These are phyloP conservation scores for Myotis findleyi DNA, from an alignment of 2,797 vertebrate genomes.

Conservation along the genomic window DNA sequence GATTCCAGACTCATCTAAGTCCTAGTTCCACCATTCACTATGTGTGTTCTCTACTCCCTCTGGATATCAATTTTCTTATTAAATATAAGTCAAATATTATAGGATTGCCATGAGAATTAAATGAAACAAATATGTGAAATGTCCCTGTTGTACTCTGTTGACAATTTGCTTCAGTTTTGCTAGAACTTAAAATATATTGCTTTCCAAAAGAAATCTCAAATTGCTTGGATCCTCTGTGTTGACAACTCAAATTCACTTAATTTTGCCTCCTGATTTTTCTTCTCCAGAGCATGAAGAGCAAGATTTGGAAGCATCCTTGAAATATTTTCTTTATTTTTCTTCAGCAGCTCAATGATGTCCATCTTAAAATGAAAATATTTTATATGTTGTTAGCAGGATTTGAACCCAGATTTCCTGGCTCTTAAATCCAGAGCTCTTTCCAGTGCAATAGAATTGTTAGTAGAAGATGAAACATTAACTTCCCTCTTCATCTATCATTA, in stretches of 20 bases:
- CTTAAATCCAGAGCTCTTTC: neutral
- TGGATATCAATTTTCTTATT: constrained; percentile 34
- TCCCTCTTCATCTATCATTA: constrained; percentile 14
- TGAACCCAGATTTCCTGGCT: constrained; percentile 30
- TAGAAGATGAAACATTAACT: constrained; percentile 3
- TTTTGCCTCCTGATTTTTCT: neutral
- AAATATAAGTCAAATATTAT: constrained; percentile 39
- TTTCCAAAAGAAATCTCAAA: constrained; percentile 52
- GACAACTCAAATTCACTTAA: neutral
- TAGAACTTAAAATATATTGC: constrained; percentile 58
- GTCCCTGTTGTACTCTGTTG: neutral
- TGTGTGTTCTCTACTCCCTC: neutral
- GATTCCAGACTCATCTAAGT: neutral
- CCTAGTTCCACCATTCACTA: neutral
- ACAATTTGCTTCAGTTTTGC: constrained; percentile 48
- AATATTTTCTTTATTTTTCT: constrained; percentile 34
- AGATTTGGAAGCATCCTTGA: neutral
- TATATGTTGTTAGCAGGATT: neutral
- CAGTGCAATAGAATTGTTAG: neutral
- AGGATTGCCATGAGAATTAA: constrained; percentile 1
- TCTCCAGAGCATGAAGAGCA: neutral
- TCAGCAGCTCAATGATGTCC: neutral
- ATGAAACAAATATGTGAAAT: neutral
- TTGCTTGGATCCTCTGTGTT: neutral
- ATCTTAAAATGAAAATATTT: constrained; percentile 27